Conservation (phyloP, 2,113 vertebrate genomes). For the Macroglossus sobrinus region DNA sequence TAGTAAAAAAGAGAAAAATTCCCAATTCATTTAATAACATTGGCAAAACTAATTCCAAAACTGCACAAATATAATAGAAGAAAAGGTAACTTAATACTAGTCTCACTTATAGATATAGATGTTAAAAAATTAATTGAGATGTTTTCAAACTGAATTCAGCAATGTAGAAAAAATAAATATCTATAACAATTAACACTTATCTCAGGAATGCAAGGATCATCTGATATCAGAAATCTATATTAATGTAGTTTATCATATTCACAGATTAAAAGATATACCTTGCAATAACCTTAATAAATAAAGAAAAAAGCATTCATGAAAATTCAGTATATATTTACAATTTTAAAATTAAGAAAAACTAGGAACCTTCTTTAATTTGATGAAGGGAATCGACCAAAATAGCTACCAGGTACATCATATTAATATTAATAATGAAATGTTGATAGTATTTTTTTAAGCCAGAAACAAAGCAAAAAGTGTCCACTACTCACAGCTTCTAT, state of each 20-base stretch:
- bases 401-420: neutral
- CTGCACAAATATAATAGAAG: neutral
- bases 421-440: neutral
- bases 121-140: neutral
- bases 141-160: neutral
- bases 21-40: neutral
- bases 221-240: neutral
- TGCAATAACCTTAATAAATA: neutral
- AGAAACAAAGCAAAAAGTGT: neutral
- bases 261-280: neutral
- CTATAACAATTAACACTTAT: neutral
- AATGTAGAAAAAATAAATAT: neutral
- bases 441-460: neutral
- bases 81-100: neutral
- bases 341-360: neutral
- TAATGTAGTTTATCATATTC: neutral
- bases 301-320: neutral
- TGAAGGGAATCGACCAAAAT: neutral
- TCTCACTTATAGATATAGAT: neutral
- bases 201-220: neutral
- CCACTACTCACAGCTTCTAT: neutral
- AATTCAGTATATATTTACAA: neutral
- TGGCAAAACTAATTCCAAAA: neutral
- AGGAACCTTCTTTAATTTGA: neutral
- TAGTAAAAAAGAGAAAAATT: neutral